A percentile compares a stretch with the other conserved stretches of the same genome.
These are phyloP conservation scores for Vanessa tameamea DNA, from an alignment of 1,140 invertebrate genomes.

Conservation along the genomic window DNA sequence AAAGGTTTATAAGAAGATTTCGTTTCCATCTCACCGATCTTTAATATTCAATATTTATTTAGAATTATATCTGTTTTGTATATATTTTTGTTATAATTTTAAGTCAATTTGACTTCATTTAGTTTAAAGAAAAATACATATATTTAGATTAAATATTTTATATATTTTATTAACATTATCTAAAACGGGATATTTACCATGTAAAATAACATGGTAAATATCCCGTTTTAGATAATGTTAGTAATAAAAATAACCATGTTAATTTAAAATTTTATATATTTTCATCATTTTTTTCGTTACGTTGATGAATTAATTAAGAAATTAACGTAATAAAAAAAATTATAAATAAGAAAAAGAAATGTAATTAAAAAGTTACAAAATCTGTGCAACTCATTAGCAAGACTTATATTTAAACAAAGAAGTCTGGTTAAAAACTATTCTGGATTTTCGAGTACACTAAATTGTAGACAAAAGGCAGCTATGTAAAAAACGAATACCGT, in stretches of 20 bases:
- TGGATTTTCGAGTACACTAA: slow-evolving; percentile 1
- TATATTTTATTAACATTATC: no score
- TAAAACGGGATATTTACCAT: no score
- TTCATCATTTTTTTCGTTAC: no score
- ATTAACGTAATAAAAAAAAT: not conserved
- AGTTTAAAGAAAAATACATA: no score
- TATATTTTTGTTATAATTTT: slow-evolving; percentile 2
- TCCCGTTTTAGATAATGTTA: no score
- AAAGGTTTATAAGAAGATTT: slow-evolving; percentile 28
- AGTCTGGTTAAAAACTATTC: not conserved
- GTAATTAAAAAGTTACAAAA: not conserved
- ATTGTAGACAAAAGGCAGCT: not conserved
- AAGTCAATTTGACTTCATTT: not conserved
- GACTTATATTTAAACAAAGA: slow-evolving; percentile 2
- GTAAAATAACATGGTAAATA: no score
- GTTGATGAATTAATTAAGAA: not conserved
- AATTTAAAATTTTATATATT: no score
- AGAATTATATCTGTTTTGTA: not conserved
- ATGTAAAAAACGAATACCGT: not conserved
- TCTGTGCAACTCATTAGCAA: not conserved
- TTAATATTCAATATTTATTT: slow-evolving; percentile 17
- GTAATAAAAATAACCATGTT: no score
- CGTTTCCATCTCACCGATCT: slow-evolving; percentile 15
- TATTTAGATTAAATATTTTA: not conserved
- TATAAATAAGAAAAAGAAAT: no score